phyloP scores from a whole-genome alignment of 2,888 invertebrate genomes.

The Caenorhabditis sinica region DNA sequence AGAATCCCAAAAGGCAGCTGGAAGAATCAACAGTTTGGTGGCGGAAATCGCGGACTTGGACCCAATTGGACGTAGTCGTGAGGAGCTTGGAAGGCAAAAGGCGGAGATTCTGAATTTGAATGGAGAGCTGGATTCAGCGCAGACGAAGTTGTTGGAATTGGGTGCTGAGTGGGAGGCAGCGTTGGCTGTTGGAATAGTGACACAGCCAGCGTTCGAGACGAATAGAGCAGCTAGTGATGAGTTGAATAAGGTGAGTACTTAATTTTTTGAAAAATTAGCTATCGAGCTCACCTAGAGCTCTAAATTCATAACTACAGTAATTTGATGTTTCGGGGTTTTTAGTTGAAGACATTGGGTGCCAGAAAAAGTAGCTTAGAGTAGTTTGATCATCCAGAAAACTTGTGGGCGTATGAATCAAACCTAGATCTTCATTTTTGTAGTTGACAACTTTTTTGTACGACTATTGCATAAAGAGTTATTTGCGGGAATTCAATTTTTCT shows the following conservation, averaged over 20 bases:
- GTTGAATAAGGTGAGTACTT: slow-evolving; percentile 65
- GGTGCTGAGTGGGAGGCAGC: slow-evolving; percentile 63
- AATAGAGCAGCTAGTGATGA: slow-evolving; percentile 61
- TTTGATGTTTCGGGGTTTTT: no score
- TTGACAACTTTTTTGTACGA: no score
- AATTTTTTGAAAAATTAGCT: no score
- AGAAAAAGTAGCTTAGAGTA: not conserved
- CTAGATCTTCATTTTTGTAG: no score
- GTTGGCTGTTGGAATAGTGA: slow-evolving; percentile 60
- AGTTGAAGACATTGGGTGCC: no score
- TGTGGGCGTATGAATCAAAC: no score
- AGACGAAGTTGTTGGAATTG: slow-evolving; percentile 54
- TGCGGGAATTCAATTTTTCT: no score
- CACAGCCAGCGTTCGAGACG: slow-evolving; percentile 63
- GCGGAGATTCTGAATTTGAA: slow-evolving; percentile 81
- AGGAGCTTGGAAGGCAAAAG: slow-evolving; percentile 85
- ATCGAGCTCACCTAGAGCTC: not conserved
- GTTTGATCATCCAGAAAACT: no score
- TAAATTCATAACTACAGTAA: not conserved
- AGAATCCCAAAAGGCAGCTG: slow-evolving; percentile 50
- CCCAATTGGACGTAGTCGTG: slow-evolving; percentile 71
- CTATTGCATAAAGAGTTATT: no score
- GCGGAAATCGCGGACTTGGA: slow-evolving; percentile 71
- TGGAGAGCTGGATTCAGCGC: slow-evolving; percentile 77
- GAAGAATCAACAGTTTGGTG: slow-evolving; percentile 54